Base-by-base conservation (phyloP, 2,888 invertebrate genomes). In the Dynastes maya region DNA sequence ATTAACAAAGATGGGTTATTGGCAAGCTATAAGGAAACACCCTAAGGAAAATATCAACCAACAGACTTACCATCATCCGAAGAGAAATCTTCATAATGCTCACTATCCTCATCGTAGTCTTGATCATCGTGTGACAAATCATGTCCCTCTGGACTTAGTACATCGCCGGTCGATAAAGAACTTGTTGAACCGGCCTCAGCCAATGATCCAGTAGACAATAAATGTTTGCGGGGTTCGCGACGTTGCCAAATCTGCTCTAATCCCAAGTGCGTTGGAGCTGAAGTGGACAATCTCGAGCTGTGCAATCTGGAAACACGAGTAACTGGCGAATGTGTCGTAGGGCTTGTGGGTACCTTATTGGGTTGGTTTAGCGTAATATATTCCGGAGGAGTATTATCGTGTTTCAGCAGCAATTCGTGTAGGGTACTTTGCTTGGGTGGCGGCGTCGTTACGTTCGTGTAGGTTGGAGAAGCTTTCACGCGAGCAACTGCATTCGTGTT, bases 171-270 rank as follows among this genome's bases (percentile, higher is more conserved):
- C 80, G 96, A 96, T 27, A 96, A 87, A 5, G 96, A 96, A 37
- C 96, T 96, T 40, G 94, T 95, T 29, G 96, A 96, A 49, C 95
- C 95, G 61, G 95, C 96, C 88, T 97, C 96, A 32, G 94, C 96
- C 83, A 94, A 88, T 61, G 96, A 96, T 82, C 96, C 95, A 16
- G 96, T 96, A 6, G 96, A 96, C 72, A 96, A 88, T 80, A 97
- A 90, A 89, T 97, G 96, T 87, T 95, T 95, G 74, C 97, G 91
- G 3, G 97, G 96, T 87, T 97, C 97, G 80, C 97, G 90, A 53
- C 96, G 92, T 86, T 94, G 94, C 97, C 97, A 97, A 81, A 97
- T 94, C 89, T 92, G 93, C 82, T 96, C 96, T 83, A 95, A 89
- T 45, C 95, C 95, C 82, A 95, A 92, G 87, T 96, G 95, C 76